Percentiles rank a stretch among this genome's conserved stretches.
phyloP scores from a whole-genome alignment of 2,797 vertebrate species.

The Halcyon leucocephala region DNA sequence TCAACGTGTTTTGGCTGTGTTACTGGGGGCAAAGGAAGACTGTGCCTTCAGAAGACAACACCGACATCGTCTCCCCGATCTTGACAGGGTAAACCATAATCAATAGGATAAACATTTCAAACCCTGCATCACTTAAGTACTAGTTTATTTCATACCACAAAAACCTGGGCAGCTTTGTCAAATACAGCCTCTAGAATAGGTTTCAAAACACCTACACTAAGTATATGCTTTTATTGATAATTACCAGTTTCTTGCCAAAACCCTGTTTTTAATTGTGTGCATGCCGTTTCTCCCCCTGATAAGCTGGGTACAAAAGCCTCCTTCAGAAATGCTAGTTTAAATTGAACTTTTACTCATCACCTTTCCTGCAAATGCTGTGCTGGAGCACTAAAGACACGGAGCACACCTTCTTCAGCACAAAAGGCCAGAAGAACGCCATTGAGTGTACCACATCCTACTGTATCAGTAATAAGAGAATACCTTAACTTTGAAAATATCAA shows the following conservation, averaged over 20 bases:
- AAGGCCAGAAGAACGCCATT: not conserved
- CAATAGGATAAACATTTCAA: not conserved
- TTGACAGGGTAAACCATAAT: not conserved
- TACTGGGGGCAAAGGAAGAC: not conserved
- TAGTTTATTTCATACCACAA: not conserved
- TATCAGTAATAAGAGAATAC: not conserved
- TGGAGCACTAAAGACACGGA: not conserved
- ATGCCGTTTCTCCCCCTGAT: not conserved
- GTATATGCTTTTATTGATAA: not conserved
- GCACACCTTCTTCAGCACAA: not conserved
- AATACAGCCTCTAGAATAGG: not conserved
- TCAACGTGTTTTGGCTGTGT: not conserved
- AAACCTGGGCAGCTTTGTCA: not conserved
- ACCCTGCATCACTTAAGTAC: not conserved
- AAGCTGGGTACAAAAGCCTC: not conserved
- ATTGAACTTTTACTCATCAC: not conserved
- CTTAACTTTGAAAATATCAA: not conserved
- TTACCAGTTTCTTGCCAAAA: not conserved
- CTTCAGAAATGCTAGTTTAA: not conserved
- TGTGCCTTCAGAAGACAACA: not conserved
- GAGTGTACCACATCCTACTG: not conserved
- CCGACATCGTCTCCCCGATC: not conserved
- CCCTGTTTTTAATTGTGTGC: not conserved
- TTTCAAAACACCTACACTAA: not conserved
- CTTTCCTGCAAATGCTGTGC: not conserved